Conservation (phyloP, 1,140 invertebrate species). For the Drosophila rhopaloa region DNA sequence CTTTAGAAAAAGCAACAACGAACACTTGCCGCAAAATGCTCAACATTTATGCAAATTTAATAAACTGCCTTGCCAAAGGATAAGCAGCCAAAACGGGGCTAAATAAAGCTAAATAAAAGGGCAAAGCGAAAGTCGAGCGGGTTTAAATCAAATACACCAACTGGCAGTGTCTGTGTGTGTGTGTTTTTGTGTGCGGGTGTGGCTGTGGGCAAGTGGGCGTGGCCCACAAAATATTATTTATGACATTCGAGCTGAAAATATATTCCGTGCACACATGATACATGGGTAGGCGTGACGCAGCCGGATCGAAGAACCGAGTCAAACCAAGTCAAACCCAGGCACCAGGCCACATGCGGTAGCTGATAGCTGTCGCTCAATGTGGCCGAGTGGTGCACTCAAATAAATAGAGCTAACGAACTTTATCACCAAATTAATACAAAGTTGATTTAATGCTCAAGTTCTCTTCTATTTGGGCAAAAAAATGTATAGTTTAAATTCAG, state of each 20-base stretch:
- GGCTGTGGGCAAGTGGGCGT: conserved; percentile 24
- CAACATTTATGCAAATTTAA: conserved; percentile 82
- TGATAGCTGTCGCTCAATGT: conserved; percentile 68
- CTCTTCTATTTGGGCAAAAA: too few relatives aligned
- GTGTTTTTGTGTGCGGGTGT: conserved; percentile 13
- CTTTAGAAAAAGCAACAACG: conserved; percentile 15
- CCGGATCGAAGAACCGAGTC: conserved; percentile 10
- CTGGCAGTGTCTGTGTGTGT: conserved; percentile 22
- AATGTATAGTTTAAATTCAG: too few relatives aligned
- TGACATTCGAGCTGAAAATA: conserved; percentile 69
- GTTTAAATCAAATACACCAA: conserved; percentile 60
- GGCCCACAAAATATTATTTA: conserved; percentile 74
- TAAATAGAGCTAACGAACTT: not conserved
- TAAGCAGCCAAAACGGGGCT: conserved; percentile 30
- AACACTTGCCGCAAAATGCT: conserved; percentile 59
- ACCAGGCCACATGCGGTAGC: conserved; percentile 56
- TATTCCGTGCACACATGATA: conserved; percentile 67
- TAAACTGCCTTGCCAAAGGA: conserved; percentile 57
- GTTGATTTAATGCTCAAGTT: too few relatives aligned
- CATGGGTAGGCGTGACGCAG: conserved; percentile 59
- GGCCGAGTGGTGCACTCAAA: conserved; percentile 16
- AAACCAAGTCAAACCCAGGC: not conserved
- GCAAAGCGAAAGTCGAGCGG: conserved; percentile 44
- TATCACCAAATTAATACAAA: too few relatives aligned
- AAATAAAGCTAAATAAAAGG: conserved; percentile 46